Conservation (phyloP, 2,888 invertebrate genomes). For the Candidula unifasciata region DNA sequence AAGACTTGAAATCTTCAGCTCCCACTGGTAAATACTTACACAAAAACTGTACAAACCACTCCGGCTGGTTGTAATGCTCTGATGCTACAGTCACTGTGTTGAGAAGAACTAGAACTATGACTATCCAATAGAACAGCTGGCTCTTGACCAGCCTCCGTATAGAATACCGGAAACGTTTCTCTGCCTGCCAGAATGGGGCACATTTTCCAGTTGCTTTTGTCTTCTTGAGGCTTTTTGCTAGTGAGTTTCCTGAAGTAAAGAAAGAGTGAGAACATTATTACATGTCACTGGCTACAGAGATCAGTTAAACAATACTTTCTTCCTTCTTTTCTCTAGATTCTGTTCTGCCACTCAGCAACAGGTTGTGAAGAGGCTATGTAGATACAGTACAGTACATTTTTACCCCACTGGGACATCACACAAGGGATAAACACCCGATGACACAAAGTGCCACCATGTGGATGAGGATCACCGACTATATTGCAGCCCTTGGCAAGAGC, state of each 20-base stretch:
- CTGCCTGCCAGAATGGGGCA: slow-evolving; percentile 94
- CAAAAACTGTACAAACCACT: slow-evolving; percentile 95
- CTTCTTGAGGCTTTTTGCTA: slow-evolving; percentile 79
- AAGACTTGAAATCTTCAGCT: too few relatives aligned
- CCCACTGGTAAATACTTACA: slow-evolving; percentile 86
- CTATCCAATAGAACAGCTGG: slow-evolving; percentile 99
- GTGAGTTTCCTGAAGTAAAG: slow-evolving; percentile 62
- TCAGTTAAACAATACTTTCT: too few relatives aligned
- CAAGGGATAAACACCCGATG: too few relatives aligned
- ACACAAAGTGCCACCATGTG: too few relatives aligned
- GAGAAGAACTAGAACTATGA: slow-evolving; percentile 98
- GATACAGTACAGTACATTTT: too few relatives aligned
- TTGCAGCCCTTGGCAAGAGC: too few relatives aligned
- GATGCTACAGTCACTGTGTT: slow-evolving; percentile 99
- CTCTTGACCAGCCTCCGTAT: slow-evolving; percentile 91
- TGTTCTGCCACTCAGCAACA: too few relatives aligned
- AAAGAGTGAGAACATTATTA: background rate
- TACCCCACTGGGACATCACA: too few relatives aligned
- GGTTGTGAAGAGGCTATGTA: too few relatives aligned
- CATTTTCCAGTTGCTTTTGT: slow-evolving; percentile 93
- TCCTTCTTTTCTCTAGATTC: too few relatives aligned
- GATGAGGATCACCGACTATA: too few relatives aligned
- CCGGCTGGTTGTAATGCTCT: slow-evolving; percentile 97
- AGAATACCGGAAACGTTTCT: slow-evolving; percentile 87
- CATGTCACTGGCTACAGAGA: background rate